Conservation (phyloP, 2,888 invertebrate species). For the Tiliacea citrago region DNA sequence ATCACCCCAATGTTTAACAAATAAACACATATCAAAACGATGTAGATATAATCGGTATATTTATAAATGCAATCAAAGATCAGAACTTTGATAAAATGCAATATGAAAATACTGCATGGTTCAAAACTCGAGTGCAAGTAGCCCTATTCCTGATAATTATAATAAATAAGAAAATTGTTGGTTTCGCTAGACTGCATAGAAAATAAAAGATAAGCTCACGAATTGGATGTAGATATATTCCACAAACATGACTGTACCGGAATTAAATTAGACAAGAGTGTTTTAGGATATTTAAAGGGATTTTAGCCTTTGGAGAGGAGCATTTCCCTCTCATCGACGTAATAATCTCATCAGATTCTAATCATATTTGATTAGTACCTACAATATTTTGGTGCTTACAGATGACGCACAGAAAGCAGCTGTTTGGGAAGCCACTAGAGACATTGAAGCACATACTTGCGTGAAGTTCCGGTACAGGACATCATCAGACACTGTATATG, state of each 20-base stretch:
- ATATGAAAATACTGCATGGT: not conserved
- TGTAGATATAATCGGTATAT: conserved; percentile 20
- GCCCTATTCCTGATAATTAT: not conserved
- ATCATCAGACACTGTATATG: conserved; percentile 77
- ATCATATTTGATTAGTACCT: not conserved
- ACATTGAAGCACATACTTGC: conserved; percentile 83
- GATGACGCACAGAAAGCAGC: conserved; percentile 81
- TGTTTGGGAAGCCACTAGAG: conserved; percentile 79
- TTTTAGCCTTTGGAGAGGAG: not conserved
- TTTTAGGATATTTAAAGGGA: too few relatives aligned
- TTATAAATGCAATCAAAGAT: conserved; percentile 16
- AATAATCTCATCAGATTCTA: not conserved
- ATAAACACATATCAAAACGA: conserved; percentile 22
- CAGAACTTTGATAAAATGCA: conserved; percentile 5
- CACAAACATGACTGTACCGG: not conserved
- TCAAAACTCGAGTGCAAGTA: not conserved
- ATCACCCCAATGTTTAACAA: conserved; percentile 29
- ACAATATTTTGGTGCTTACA: conserved; percentile 54
- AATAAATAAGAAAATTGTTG: not conserved
- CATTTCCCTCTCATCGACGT: not conserved
- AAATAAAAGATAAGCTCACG: not conserved
- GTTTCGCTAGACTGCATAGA: too few relatives aligned
- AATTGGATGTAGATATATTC: not conserved
- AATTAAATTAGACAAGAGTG: not conserved
- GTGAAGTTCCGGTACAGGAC: conserved; percentile 82